These are phyloP conservation scores for Drosophila borborema DNA, from an alignment of 2,888 invertebrate species.

Conservation along the genomic window DNA sequence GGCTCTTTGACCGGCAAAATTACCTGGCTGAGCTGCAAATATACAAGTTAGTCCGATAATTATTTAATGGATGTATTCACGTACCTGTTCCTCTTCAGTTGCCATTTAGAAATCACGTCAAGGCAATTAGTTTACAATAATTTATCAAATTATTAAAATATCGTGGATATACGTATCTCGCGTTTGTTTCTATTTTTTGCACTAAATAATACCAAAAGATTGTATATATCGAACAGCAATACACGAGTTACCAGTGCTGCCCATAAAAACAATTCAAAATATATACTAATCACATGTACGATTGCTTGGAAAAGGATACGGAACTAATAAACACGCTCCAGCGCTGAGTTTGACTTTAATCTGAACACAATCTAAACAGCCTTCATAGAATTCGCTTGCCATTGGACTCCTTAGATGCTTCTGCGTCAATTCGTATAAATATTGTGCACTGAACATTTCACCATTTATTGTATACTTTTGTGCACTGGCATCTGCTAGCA, in stretches of 20 bases:
- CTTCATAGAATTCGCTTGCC: slow-evolving; percentile 83
- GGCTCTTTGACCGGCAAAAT: slow-evolving; percentile 97
- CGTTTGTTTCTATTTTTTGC: slow-evolving; percentile 24
- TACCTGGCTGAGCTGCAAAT: slow-evolving; percentile 89
- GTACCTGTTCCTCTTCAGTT: slow-evolving; percentile 84
- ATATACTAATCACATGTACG: slow-evolving; percentile 1
- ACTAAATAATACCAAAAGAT: slow-evolving; percentile 43
- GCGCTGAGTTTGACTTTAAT: slow-evolving; percentile 84
- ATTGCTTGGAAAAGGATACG: slow-evolving; percentile 86
- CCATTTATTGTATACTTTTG: slow-evolving; percentile 92
- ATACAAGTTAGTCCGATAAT: slow-evolving; percentile 8
- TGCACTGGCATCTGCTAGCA: slow-evolving; percentile 88
- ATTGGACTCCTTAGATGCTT: slow-evolving; percentile 58
- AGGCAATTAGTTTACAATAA: slow-evolving; percentile 1
- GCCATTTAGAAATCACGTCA: slow-evolving; percentile 69
- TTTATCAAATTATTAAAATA: slow-evolving; percentile 5
- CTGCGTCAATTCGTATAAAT: slow-evolving; percentile 87
- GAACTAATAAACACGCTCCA: slow-evolving; percentile 86
- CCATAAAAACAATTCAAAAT: background rate
- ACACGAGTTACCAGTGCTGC: slow-evolving; percentile 30
- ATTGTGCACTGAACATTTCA: slow-evolving; percentile 93
- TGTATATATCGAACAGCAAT: slow-evolving; percentile 16
- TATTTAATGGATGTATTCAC: background rate
- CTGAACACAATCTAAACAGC: slow-evolving; percentile 83
- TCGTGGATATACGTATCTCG: slow-evolving; percentile 12